Evolutionary conservation across 2,888 invertebrate genomes (phyloP).

Genomic region (Euzophera pinguis): DNA sequence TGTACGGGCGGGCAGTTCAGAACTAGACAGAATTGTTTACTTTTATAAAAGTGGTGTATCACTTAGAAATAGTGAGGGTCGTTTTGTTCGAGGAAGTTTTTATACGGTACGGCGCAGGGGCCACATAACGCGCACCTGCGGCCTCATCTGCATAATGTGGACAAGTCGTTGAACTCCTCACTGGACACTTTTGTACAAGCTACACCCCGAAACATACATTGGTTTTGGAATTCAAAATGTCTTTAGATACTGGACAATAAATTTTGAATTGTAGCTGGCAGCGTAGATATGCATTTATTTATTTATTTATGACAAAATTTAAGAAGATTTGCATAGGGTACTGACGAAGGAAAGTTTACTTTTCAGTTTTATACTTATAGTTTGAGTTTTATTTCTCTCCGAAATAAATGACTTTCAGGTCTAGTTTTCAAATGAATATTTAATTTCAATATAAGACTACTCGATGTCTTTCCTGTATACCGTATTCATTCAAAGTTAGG

Average conservation of each 20-base stretch:
- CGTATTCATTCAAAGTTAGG: too few species aligned
- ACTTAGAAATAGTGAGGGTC: constrained; percentile 65
- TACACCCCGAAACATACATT: not conserved
- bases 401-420: too few species aligned
- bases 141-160: constrained; percentile 76
- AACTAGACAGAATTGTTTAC: constrained; percentile 6
- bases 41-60: constrained; percentile 36
- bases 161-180: constrained; percentile 62
- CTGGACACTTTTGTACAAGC: constrained; percentile 48
- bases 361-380: too few species aligned
- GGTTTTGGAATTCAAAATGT: not conserved
- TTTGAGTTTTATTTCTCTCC: too few species aligned
- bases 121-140: constrained; percentile 74
- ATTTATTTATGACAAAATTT: too few species aligned
- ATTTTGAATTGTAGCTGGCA: not conserved
- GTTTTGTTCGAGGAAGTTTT: constrained; percentile 67
- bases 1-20: too few species aligned
- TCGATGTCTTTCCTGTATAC: too few species aligned
- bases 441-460: too few species aligned
- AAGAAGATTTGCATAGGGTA: too few species aligned
- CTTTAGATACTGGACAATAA: not conserved
- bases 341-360: too few species aligned
- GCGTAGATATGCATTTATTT: not conserved
- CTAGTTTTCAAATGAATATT: too few species aligned
- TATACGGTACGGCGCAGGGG: constrained; percentile 56